Evolutionary conservation across 2,113 vertebrate genomes (phyloP), one percentile per base, ranked within the genome.

Genomic region (Rana temporaria): DNA sequence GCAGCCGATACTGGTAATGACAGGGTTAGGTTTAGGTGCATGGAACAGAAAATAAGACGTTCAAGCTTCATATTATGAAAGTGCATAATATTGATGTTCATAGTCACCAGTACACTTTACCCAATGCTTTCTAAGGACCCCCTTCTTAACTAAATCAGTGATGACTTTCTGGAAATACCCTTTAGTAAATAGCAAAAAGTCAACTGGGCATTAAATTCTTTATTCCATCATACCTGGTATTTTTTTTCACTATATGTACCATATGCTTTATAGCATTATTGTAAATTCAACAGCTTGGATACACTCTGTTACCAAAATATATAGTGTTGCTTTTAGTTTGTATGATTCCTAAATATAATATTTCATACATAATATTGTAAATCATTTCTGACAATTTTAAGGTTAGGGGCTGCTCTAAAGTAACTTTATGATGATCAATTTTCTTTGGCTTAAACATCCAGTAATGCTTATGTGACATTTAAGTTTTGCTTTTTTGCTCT

Each of bases 11-110:
- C 53, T 20, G 48, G 53, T 60, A 76, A 68, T 32, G 53, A 24
- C 48, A 19, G 38, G 14, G 71, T 53, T 65, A 42, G 16, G 32
- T 55, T 32, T 48, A 57, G 55, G 62, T 19, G 34, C 62, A 67
- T 42, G 52, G 17, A 74, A 76, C 55, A 57, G 63, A 42, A 75
- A 66, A 30, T 75, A 60, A 62, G 20, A 59, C n/a, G 34, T 42
- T 24, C 12, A 67, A 24, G 12, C 12, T 3, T 48, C 75, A 30
- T 74, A 73, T 42, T 56, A 57, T 66, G 2, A 16, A 42, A 59
- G 16, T 68, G 52, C 32, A 75, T 48, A 34, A 48, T 32, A 34
- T 52, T 73, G 38, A 56, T 71, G 26, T 55, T 22, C 38, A 34
- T 55, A 57, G 14, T 64, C 17, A 55, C 30, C 34, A 56, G 16